phyloP scores from a whole-genome alignment of 2,888 invertebrate genomes.

The Colletes collaris region DNA sequence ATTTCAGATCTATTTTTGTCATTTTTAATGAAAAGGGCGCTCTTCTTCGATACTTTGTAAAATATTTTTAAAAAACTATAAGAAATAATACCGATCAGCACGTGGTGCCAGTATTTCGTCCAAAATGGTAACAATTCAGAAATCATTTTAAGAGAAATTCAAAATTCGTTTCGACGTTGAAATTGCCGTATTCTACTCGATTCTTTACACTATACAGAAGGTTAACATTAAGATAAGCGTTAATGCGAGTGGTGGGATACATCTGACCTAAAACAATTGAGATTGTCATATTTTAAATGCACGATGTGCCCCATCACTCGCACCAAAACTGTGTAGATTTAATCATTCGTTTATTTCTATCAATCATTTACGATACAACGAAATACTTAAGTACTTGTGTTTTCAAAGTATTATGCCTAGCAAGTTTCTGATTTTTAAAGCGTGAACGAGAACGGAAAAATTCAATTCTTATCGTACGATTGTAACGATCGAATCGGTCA shows the following conservation, averaged over 20 bases:
- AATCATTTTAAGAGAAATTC: constrained; percentile 60
- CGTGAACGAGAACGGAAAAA: constrained; percentile 2
- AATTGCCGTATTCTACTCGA: constrained; percentile 2
- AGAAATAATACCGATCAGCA: constrained; percentile 75
- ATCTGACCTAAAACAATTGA: constrained; percentile 37
- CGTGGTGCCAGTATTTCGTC: constrained; percentile 80
- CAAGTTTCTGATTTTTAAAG: constrained; percentile 31
- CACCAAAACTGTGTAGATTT: constrained; percentile 12
- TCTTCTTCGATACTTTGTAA: constrained; percentile 33
- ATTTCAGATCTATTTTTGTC: background rate
- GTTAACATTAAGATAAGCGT: constrained; percentile 12
- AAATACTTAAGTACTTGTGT: constrained; percentile 30
- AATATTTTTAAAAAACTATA: constrained; percentile 65
- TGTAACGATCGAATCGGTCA: constrained; percentile 2
- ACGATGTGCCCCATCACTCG: constrained; percentile 23
- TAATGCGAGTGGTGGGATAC: constrained; percentile 21
- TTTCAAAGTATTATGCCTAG: constrained; percentile 24
- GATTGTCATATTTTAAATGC: constrained; percentile 18
- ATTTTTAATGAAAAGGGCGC: background rate
- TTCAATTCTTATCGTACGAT: constrained; percentile 25
- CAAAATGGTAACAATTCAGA: constrained; percentile 80
- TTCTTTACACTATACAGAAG: background rate
- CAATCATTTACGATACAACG: constrained; percentile 46
- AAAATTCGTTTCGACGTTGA: background rate
- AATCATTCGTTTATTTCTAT: constrained; percentile 12